phyloP scores from a whole-genome alignment of 2,797 vertebrate genomes.

The Microchirus variegatus region DNA sequence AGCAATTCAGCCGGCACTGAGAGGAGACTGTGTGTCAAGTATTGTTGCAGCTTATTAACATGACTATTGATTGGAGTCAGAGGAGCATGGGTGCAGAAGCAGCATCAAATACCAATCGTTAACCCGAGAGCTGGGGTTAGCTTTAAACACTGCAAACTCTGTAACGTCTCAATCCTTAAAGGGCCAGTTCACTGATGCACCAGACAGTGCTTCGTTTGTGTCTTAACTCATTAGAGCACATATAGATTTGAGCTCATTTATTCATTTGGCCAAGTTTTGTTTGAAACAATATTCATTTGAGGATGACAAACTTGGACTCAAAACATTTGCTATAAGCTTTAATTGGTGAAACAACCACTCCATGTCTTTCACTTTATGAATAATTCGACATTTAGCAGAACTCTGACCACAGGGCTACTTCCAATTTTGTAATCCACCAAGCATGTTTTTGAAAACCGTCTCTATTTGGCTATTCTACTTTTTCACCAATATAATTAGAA shows the following conservation, averaged over 20 bases:
- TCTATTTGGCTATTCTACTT: no score
- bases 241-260: slow-evolving; percentile 41
- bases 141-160: slow-evolving; percentile 64
- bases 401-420: neutral
- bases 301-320: slow-evolving; percentile 28
- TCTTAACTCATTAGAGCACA: slow-evolving; percentile 37
- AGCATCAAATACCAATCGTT: slow-evolving; percentile 72
- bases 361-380: slow-evolving; percentile 1
- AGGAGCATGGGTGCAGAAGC: slow-evolving; percentile 55
- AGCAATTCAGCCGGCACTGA: slow-evolving; percentile 68
- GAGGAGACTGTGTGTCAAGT: slow-evolving; percentile 68
- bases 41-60: slow-evolving; percentile 78
- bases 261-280: slow-evolving; percentile 2
- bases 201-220: slow-evolving; percentile 5
- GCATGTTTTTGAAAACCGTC: no score
- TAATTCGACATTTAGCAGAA: neutral
- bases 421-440: neutral
- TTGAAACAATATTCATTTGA: slow-evolving; percentile 38
- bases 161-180: slow-evolving; percentile 62
- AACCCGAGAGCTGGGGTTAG: slow-evolving; percentile 65
- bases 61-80: slow-evolving; percentile 77
- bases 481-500: no score
- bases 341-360: slow-evolving; percentile 31
- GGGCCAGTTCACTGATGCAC: slow-evolving; percentile 22
- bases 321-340: slow-evolving; percentile 24